phyloP scores from a whole-genome alignment of 2,888 invertebrate species.

The Drosophila fungiperda region DNA sequence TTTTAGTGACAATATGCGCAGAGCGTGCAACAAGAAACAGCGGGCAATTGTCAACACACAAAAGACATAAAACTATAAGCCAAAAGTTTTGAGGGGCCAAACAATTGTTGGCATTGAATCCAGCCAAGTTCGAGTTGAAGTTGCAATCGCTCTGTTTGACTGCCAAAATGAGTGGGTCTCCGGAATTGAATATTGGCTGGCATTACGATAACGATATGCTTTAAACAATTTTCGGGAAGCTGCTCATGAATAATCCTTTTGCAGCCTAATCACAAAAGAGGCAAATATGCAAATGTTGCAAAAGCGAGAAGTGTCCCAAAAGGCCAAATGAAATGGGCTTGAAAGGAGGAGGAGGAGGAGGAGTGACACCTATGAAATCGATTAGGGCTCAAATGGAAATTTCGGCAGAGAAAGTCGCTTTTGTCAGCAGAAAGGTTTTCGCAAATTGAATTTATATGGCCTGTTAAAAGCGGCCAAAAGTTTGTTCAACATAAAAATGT shows the following conservation, averaged over 20 bases:
- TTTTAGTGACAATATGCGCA: constrained; percentile 53
- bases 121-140: background rate
- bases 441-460: constrained; percentile 76
- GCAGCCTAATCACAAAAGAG: constrained; percentile 39
- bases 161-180: constrained; percentile 41
- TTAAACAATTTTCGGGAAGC: constrained; percentile 42
- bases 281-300: constrained; percentile 67
- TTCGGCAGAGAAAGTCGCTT: constrained; percentile 1
- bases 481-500: constrained; percentile 39
- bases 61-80: constrained; percentile 52
- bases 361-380: constrained; percentile 76
- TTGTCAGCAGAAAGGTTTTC: constrained; percentile 18
- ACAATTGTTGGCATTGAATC: constrained; percentile 62
- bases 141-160: constrained; percentile 3
- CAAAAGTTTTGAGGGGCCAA: constrained; percentile 26
- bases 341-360: background rate
- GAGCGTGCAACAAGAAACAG: constrained; percentile 66
- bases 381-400: constrained; percentile 52
- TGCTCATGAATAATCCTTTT: constrained; percentile 77
- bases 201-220: constrained; percentile 43
- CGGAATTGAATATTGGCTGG: constrained; percentile 53
- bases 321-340: constrained; percentile 54
- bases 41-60: constrained; percentile 73
- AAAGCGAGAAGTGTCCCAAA: constrained; percentile 39
- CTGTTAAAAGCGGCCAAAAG: constrained; percentile 65